These are phyloP conservation scores for Montipora cactus DNA, from an alignment of 64 coral and sea anemone genomes.

Conservation along the genomic window DNA sequence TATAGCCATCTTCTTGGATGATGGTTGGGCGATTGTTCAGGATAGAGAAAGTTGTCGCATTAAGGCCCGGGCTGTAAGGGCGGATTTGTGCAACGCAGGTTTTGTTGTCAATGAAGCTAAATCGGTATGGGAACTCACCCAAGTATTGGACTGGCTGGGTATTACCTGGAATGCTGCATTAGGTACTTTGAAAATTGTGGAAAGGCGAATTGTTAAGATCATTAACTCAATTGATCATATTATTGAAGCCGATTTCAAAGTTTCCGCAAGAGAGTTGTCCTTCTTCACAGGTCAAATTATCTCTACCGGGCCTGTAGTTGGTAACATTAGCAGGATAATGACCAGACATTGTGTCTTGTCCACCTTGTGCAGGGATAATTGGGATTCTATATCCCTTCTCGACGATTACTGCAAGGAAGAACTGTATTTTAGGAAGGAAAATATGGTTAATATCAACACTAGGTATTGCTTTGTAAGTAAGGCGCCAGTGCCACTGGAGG, in stretches of 20 bases:
- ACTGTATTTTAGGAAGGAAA: constrained; percentile 50
- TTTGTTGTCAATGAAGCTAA: constrained; percentile 1
- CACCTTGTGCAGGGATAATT: constrained; percentile 45
- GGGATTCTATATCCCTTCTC: constrained; percentile 36
- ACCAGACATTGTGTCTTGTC: constrained; percentile 60
- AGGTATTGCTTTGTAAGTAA: constrained; percentile 6
- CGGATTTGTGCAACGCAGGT: constrained; percentile 31
- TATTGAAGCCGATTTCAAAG: constrained; percentile 12
- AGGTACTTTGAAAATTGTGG: background rate
- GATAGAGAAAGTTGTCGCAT: constrained; percentile 56
- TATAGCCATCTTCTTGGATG: constrained; percentile 63
- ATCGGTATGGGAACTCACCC: background rate
- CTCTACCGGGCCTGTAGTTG: constrained; percentile 25
- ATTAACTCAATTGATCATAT: background rate
- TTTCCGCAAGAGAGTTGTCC: constrained; percentile 25
- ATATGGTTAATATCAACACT: constrained; percentile 30
- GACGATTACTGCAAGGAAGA: constrained; percentile 47
- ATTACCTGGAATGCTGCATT: background rate
- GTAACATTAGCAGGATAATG: background rate
- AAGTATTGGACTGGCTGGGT: background rate
- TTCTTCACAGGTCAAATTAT: constrained; percentile 69
- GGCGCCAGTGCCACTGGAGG: constrained; percentile 33
- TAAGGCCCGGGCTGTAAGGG: constrained; percentile 63
- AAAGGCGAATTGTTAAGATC: constrained; percentile 54
- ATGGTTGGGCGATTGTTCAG: background rate